Conservation (phyloP, 2,113 vertebrate species). For the Chlorodrepanis virens region DNA sequence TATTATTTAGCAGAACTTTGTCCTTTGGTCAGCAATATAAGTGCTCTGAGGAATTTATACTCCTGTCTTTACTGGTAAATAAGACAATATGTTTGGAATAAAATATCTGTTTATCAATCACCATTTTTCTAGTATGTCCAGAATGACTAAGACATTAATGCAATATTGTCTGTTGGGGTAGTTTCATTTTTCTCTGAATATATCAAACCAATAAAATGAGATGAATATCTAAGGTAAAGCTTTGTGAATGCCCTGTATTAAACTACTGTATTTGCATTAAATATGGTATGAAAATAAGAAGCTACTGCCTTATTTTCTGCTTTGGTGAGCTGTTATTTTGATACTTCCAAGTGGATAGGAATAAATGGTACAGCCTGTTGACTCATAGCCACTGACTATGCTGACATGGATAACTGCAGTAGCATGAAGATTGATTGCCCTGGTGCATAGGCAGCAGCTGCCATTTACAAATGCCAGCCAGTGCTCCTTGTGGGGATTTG, state of each 20-base stretch:
- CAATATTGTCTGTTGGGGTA: neutral
- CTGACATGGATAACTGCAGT: neutral
- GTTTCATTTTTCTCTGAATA: neutral
- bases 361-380: conserved; percentile 4
- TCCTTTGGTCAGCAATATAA: neutral
- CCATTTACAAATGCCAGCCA: conserved; percentile 47
- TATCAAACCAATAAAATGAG: neutral
- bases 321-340: neutral
- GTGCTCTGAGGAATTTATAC: neutral
- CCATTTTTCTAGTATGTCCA: neutral
- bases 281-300: neutral
- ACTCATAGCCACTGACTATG: neutral
- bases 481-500: conserved; percentile 4
- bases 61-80: neutral
- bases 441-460: conserved; percentile 17
- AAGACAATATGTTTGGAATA: neutral
- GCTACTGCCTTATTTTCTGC: neutral
- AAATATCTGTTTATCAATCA: neutral
- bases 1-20: neutral
- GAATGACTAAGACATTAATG: neutral
- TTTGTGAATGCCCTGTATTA: neutral
- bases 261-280: neutral
- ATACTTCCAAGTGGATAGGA: neutral
- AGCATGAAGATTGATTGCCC: conserved; percentile 48
- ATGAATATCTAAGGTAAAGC: neutral